Conservation (phyloP, 2,888 invertebrate genomes). For the Physocephala rufipes region DNA sequence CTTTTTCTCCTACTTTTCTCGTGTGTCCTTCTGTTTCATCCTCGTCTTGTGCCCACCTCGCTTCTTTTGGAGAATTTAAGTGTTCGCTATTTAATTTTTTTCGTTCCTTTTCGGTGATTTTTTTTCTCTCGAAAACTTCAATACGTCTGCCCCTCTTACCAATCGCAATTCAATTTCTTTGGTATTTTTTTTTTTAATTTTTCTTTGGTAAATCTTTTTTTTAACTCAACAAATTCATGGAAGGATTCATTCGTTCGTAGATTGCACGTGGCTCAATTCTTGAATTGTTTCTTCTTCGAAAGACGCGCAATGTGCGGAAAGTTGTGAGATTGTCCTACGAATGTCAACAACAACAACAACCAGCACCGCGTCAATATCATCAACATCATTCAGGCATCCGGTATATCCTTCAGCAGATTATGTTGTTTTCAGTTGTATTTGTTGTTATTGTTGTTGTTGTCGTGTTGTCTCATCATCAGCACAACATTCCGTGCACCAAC, state of each 20-base stretch:
- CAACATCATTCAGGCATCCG: not conserved
- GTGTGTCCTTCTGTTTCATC: not conserved
- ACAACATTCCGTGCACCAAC: not conserved
- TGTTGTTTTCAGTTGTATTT: too few species aligned
- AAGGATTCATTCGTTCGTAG: not conserved
- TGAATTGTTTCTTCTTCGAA: slow-evolving; percentile 28
- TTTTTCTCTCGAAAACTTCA: not conserved
- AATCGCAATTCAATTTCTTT: not conserved
- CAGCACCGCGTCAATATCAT: not conserved
- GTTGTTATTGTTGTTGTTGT: too few species aligned
- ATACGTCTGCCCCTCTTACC: too few species aligned
- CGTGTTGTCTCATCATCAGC: not conserved
- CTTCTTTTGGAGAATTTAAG: too few species aligned
- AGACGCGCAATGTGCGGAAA: slow-evolving; percentile 16
- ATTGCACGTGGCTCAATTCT: not conserved
- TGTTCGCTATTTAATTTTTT: not conserved
- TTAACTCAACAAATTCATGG: slow-evolving; percentile 26
- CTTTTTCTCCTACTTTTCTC: not conserved
- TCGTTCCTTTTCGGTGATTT: not conserved
- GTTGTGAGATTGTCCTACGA: slow-evolving; percentile 23
- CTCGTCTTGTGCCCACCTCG: not conserved
- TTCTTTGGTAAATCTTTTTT: not conserved
- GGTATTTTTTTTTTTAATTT: not conserved
- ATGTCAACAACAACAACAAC: not conserved
- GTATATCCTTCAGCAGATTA: not conserved